phyloP scores from a whole-genome alignment of 2,888 invertebrate species.

The Phorcus lineatus region DNA sequence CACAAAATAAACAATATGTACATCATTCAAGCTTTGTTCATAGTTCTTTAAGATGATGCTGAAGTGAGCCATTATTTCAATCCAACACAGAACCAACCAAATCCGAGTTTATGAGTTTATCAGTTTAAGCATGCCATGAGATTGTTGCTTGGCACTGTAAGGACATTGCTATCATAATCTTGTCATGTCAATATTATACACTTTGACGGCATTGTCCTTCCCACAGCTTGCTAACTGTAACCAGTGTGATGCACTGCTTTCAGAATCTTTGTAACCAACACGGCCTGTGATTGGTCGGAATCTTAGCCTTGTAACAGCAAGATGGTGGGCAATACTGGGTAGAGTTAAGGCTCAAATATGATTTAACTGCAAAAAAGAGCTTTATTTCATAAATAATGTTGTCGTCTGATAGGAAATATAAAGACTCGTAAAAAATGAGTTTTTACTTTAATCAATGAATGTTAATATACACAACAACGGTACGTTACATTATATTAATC shows the following conservation, averaged over 20 bases:
- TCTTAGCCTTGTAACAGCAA: constrained; percentile 69
- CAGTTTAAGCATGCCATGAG: no score
- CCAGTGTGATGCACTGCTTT: constrained; percentile 41
- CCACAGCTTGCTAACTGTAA: constrained; percentile 72
- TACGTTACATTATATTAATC: no score
- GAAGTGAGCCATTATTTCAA: no score
- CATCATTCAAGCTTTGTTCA: not conserved
- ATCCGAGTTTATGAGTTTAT: no score
- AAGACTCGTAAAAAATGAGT: no score
- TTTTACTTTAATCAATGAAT: no score
- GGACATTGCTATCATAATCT: constrained; percentile 26
- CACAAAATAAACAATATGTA: not conserved
- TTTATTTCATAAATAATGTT: no score
- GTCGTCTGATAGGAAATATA: no score
- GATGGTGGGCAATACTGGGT: constrained; percentile 70
- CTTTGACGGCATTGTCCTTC: constrained; percentile 67
- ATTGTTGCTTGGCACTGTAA: no score
- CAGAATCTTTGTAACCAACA: constrained; percentile 43
- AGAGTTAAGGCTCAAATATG: not conserved
- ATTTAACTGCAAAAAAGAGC: no score
- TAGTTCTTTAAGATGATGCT: not conserved
- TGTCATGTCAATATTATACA: constrained; percentile 57
- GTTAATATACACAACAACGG: no score
- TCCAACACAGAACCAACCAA: no score
- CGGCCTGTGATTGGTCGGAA: constrained; percentile 66